Base-by-base conservation (phyloP, 2,888 invertebrate genomes). In the Sturmia bella region DNA sequence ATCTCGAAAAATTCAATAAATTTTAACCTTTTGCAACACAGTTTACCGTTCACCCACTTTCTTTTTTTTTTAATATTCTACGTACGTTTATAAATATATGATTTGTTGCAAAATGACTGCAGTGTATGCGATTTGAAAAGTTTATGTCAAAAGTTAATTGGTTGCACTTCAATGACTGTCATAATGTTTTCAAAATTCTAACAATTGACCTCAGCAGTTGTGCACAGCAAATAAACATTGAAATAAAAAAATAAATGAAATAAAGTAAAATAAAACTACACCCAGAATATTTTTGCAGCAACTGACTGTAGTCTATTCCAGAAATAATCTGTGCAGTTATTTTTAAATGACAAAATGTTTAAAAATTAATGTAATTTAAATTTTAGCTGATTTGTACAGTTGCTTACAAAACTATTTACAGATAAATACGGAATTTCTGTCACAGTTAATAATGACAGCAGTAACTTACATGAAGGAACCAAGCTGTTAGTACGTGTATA, bases 91-190 rank as follows among this genome's bases (percentile, higher is more conserved):
- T n/a, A n/a, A n/a, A n/a, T n/a, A n/a, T n/a, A n/a, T 3, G 43
- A 74, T 52, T 32, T 54, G 45, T n/a, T 43, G 4, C 19, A 27
- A 70, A 75, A 72, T 76, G 37, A 69, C 72, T 79, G 68, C 83
- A 82, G 11, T 70, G 57, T 64, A 83, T 80, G 66, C 41, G 39
- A 54, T 84, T 80, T 78, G 78, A 80, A 84, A 84, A 80, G 78
- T 84, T 80, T 45, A 77, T 83, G 83, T 84, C 84, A 84, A 84
- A 84, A 83, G 84, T 81, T 84, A 84, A 84, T 84, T 84, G 83
- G 76, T 72, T 73, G 80, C 83, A 84, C 76, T 78, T 83, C 82
- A 84, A 79, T 83, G 76, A 69, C 83, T 84, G 84, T 84, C 84
- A 84, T 78, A 84, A 84, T 83, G 84, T 70, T 76, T 77, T 80